Evolutionary conservation across 1,140 invertebrate genomes (phyloP), one percentile per base, ranked within the genome.

Genomic region (Steinernema feltiae): DNA sequence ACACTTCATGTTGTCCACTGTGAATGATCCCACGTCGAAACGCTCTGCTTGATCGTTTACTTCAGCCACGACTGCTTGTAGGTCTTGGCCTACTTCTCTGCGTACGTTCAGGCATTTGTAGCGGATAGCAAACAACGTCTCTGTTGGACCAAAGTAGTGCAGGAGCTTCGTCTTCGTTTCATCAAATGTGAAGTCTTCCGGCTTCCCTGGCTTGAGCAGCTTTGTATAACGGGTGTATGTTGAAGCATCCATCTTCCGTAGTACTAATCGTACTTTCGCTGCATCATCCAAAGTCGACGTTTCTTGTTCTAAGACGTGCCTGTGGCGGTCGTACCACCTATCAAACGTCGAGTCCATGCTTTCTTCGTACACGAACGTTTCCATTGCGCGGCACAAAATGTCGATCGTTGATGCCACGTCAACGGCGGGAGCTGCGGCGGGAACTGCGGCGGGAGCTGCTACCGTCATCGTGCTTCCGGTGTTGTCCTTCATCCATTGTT

Each of bases 261-360:
- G 46, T 31, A 72, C 21, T 31, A 46, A 24, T 24, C 3, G 12
- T 3, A 24, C 32, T 1, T 30, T 35, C n/a, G 17, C 30, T 1
- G 1, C 18, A 1, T 72, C 7, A 18, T 31, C 18, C 32, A 72
- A 12, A 18, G n/a, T 17, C 18, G 32, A 1, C 1, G 46, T 24
- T 17, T 72, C 71, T 31, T 30, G 1, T 1, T 31, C 32, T 24
- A 72, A 31, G 29, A 72, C 31, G 1, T 1, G 3, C 1, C 30
- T 18, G 18, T 72, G 32, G 71, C 71, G 71, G 7, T 72, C 71
- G 30, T 72, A 18, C 71, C 71, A 72, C 1, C 18, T 31, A 17
- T 17, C 1, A 30, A 72, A 72, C 1, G 30, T 72, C 15, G 1
- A 17, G 30, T 1, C 71, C 0, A 0, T 29, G 21, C 18, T 29